Evolutionary conservation across 2,888 invertebrate species (phyloP).

Genomic region (Hipparchia sbordonii): DNA sequence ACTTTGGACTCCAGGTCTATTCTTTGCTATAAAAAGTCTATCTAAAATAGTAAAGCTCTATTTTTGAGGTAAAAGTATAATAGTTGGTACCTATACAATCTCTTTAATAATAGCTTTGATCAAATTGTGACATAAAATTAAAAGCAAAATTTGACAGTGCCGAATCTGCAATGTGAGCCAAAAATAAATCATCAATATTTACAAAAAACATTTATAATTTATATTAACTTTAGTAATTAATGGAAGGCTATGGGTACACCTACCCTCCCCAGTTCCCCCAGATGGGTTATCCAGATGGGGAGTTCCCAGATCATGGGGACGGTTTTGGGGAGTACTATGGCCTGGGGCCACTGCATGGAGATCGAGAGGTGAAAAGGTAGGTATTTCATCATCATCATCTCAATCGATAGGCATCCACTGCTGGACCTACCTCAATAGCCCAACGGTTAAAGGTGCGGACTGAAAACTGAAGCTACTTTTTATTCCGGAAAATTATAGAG

Average conservation of each 20-base stretch:
- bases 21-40: too few relatives aligned
- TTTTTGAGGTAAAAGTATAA: too few relatives aligned
- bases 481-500: too few relatives aligned
- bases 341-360: constrained; percentile 54
- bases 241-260: constrained; percentile 67
- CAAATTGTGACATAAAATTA: background rate
- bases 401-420: too few relatives aligned
- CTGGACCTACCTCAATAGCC: too few relatives aligned
- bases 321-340: constrained; percentile 70
- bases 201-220: constrained; percentile 43
- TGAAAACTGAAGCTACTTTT: too few relatives aligned
- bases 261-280: constrained; percentile 57
- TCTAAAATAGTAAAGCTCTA: too few relatives aligned
- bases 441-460: too few relatives aligned
- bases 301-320: constrained; percentile 70
- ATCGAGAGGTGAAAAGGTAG: constrained; percentile 51
- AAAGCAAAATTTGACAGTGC: constrained; percentile 35
- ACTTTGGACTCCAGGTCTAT: too few relatives aligned
- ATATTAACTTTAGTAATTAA: constrained; percentile 46
- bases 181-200: constrained; percentile 45
- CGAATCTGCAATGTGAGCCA: constrained; percentile 29
- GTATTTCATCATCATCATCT: background rate
- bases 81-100: too few relatives aligned
- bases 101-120: background rate
- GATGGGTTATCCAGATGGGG: constrained; percentile 51